A percentile compares a stretch with the other conserved stretches of the same genome.
phyloP scores from a whole-genome alignment of 2,113 vertebrate genomes.

The Odocoileus virginianus region DNA sequence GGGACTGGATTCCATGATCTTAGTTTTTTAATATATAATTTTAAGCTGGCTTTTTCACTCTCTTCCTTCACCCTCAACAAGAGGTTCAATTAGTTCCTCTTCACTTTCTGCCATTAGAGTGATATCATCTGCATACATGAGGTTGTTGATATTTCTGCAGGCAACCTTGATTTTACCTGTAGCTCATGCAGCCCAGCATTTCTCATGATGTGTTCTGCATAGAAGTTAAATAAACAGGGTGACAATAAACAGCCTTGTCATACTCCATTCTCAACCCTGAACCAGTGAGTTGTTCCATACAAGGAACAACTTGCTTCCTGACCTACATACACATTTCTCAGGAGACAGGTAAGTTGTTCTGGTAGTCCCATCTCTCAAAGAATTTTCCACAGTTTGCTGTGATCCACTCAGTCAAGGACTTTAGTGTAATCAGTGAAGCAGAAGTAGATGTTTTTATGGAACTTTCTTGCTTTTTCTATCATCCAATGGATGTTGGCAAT shows the following conservation, averaged over 20 bases:
- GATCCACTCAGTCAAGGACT: neutral
- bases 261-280: neutral
- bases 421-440: neutral
- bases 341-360: neutral
- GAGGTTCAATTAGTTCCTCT: neutral
- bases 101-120: neutral
- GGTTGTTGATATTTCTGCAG: neutral
- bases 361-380: neutral
- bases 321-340: neutral
- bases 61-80: neutral
- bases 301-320: neutral
- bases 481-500: neutral
- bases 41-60: neutral
- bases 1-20: neutral
- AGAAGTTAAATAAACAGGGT: neutral
- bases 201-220: neutral
- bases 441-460: neutral
- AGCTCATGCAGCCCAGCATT: neutral
- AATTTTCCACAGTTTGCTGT: neutral
- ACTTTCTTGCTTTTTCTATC: neutral
- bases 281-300: neutral
- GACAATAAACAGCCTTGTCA: neutral
- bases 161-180: neutral
- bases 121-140: neutral
- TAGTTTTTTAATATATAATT: neutral